A percentile compares a stretch with the other conserved stretches of the same genome.
phyloP scores from a whole-genome alignment of 35 echinoderm and acorn worm genomes.

The Heliocidaris tuberculata region DNA sequence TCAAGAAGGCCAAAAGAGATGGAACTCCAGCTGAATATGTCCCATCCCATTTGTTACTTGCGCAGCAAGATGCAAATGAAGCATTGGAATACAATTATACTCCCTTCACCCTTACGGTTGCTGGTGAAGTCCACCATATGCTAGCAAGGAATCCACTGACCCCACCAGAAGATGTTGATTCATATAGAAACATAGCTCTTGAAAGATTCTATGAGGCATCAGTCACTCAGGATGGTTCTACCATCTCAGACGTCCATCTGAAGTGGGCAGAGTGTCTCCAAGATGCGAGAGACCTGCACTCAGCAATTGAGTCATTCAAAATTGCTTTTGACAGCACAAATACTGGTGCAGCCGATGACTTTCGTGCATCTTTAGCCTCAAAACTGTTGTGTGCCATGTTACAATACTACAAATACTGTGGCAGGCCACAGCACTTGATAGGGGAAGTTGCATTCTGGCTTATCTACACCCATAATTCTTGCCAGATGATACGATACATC shows the following conservation, averaged over 20 bases:
- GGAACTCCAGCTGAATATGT: background rate
- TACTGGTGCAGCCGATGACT: background rate
- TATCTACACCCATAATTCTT: background rate
- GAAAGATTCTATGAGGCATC: constrained; percentile 34
- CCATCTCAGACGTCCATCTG: background rate
- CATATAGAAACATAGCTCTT: constrained; percentile 30
- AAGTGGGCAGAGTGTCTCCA: constrained; percentile 23
- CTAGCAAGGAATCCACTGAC: background rate
- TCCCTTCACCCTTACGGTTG: background rate
- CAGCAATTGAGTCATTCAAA: constrained; percentile 31
- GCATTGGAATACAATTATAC: background rate
- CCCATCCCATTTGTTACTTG: background rate
- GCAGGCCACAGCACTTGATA: background rate
- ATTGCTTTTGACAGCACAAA: constrained; percentile 4
- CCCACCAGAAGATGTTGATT: background rate
- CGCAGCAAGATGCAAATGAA: background rate
- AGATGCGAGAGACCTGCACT: background rate
- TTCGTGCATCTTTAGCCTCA: background rate
- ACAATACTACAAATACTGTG: background rate
- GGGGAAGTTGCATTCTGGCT: constrained; percentile 30
- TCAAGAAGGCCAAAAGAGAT: constrained; percentile 14
- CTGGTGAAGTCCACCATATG: constrained; percentile 15
- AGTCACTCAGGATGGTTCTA: background rate
- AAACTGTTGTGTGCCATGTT: constrained; percentile 17
- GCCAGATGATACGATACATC: background rate